Conservation (phyloP, 2,113 vertebrate species). For the Rhabdomys dilectus region DNA sequence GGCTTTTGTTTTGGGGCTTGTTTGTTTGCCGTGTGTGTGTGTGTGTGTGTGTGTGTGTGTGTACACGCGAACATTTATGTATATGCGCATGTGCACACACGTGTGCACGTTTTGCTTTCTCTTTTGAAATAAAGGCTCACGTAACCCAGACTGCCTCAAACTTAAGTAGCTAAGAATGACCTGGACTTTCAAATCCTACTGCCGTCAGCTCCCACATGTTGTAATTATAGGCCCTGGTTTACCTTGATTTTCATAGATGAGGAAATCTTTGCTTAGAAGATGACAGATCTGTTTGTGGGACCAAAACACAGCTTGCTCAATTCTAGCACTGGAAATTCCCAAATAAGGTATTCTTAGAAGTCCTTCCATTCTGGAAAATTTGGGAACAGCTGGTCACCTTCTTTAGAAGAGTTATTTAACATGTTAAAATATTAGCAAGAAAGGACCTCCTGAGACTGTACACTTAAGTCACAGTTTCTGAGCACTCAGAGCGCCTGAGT, state of each 20-base stretch:
- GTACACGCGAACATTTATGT: not conserved
- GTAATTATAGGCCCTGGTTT: not conserved
- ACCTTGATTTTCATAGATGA: not conserved
- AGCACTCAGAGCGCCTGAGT: not conserved
- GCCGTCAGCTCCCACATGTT: not conserved
- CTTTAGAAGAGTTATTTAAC: not conserved
- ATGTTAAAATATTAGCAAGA: not conserved
- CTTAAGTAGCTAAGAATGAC: not conserved
- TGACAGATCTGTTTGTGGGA: not conserved
- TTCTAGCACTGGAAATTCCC: not conserved
- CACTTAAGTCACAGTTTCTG: not conserved
- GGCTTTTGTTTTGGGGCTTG: not conserved
- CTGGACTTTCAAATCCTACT: not conserved
- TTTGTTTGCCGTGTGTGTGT: not conserved
- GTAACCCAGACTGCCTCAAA: not conserved
- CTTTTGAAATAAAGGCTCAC: not conserved
- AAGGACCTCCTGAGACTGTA: not conserved
- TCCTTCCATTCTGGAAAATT: not conserved
- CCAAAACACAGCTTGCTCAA: not conserved
- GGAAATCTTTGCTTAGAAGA: not conserved
- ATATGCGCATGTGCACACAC: not conserved
- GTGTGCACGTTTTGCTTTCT: not conserved
- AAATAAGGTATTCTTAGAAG: not conserved
- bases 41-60: not conserved
- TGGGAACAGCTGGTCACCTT: not conserved